Evolutionary conservation across 1,140 invertebrate genomes (phyloP).

Genomic region (Caerostris darwini): DNA sequence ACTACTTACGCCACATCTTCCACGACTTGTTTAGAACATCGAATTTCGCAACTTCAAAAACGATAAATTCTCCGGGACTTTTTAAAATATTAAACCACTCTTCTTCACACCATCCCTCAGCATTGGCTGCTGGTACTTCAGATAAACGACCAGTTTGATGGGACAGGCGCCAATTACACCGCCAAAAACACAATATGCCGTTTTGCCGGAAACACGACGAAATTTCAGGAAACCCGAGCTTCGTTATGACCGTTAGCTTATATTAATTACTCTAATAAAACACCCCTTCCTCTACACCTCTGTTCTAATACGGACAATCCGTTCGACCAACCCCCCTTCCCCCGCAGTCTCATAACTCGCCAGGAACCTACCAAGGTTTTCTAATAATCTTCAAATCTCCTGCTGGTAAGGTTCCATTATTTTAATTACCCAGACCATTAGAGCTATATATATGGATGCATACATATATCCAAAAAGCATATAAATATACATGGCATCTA

Average conservation of each 20-base stretch:
- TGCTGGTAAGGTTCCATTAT: constrained; percentile 73
- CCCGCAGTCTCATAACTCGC: constrained; percentile 60
- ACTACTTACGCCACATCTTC: too few relatives aligned
- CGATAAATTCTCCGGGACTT: background rate
- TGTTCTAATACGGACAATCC: constrained; percentile 36
- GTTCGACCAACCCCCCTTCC: constrained; percentile 14
- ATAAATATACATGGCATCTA: constrained; percentile 45
- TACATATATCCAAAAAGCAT: constrained; percentile 52
- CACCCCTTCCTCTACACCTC: constrained; percentile 49
- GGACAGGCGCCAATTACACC: constrained; percentile 74
- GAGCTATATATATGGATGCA: constrained; percentile 58
- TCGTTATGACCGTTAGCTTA: constrained; percentile 77
- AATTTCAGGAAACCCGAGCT: constrained; percentile 76
- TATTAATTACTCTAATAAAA: constrained; percentile 77
- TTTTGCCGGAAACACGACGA: constrained; percentile 73
- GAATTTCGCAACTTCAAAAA: background rate
- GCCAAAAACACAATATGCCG: constrained; percentile 76
- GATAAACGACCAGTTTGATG: constrained; percentile 75
- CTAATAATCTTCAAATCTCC: constrained; percentile 76
- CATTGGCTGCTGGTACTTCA: constrained; percentile 71
- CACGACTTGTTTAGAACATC: too few relatives aligned
- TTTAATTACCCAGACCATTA: constrained; percentile 74
- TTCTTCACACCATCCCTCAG: background rate
- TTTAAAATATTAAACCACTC: constrained; percentile 4
- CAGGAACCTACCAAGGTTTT: constrained; percentile 55